Evolutionary conservation across 2,113 vertebrate species (phyloP).

Genomic region (Callipepla californica): DNA sequence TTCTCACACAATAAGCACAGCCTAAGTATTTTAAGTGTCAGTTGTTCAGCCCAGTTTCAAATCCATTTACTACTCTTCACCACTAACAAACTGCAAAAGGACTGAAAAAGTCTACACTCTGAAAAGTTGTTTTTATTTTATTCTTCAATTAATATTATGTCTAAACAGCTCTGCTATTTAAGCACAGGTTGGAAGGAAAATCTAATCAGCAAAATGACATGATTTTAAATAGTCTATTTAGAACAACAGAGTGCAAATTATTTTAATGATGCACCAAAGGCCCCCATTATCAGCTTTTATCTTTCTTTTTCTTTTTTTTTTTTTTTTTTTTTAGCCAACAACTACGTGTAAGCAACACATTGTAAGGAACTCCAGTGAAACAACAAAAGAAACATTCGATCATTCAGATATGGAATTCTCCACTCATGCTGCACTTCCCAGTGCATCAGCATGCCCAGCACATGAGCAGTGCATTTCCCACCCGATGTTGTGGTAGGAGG

Average conservation of each 20-base stretch:
- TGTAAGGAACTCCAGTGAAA: background rate
- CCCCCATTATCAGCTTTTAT: background rate
- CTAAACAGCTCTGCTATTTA: background rate
- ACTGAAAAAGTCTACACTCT: background rate
- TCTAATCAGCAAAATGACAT: background rate
- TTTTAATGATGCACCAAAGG: background rate
- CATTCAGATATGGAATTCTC: background rate
- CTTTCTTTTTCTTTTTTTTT: background rate
- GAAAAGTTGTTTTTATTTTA: background rate
- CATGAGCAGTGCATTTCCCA: background rate
- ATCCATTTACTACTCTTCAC: conserved; percentile 58
- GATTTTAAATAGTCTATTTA: background rate
- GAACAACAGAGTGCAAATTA: background rate
- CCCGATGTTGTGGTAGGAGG: background rate
- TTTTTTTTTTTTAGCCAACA: background rate
- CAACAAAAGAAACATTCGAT: background rate
- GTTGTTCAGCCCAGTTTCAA: conserved; percentile 69
- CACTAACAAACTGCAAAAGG: conserved; percentile 45
- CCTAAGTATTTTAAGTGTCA: conserved; percentile 79
- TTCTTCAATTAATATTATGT: background rate
- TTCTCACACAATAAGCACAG: conserved; percentile 80
- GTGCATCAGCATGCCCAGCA: background rate
- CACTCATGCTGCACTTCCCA: background rate
- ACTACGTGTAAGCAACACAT: background rate
- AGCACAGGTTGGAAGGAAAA: background rate